phyloP scores from a whole-genome alignment of 2,797 vertebrate genomes.

The Molossus molossus region DNA sequence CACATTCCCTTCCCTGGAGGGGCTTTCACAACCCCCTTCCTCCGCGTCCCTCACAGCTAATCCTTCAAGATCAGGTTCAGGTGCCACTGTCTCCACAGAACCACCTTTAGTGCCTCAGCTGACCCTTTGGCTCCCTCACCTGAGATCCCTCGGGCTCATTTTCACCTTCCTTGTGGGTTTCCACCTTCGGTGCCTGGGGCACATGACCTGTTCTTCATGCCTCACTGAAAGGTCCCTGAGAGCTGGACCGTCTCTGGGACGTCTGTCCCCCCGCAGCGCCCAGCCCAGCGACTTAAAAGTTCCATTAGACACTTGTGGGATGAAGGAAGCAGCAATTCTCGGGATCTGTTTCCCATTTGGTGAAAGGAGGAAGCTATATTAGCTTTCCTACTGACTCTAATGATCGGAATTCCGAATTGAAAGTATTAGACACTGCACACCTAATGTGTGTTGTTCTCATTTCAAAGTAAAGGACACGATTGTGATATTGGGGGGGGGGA shows the following conservation, averaged over 20 bases:
- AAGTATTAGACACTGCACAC: background rate
- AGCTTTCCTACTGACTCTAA: background rate
- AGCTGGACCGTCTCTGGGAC: background rate
- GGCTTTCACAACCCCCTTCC: background rate
- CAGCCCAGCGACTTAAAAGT: background rate
- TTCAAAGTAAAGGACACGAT: background rate
- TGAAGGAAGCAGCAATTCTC: background rate
- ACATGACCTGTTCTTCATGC: background rate
- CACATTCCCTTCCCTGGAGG: background rate
- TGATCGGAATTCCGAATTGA: background rate
- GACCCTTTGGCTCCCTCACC: background rate
- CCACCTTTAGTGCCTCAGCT: background rate
- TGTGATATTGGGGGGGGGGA: background rate
- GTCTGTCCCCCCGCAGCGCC: background rate
- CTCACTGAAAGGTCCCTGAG: background rate
- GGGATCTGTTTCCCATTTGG: background rate
- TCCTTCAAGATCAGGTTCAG: background rate
- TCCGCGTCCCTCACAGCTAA: background rate
- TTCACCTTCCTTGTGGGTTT: background rate
- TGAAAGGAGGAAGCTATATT: background rate
- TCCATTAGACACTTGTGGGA: background rate
- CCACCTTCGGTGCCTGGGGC: background rate
- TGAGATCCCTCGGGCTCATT: background rate
- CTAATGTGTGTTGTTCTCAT: background rate
- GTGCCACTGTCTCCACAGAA: background rate